These are phyloP conservation scores for Etheostoma spectabile DNA, from an alignment of 2,113 vertebrate species.

Conservation along the genomic window DNA sequence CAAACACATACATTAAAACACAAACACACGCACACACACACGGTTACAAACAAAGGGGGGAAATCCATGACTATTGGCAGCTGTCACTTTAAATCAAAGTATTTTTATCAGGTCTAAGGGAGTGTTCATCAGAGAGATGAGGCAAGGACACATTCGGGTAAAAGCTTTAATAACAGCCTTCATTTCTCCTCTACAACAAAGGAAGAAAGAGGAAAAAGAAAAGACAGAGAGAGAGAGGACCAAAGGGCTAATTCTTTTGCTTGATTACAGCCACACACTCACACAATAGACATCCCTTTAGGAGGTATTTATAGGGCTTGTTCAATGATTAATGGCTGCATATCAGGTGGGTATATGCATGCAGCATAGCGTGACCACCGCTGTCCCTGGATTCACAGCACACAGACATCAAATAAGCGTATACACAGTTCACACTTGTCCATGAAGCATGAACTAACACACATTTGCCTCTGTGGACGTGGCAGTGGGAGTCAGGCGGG, in stretches of 20 bases:
- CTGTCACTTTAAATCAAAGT: conserved; percentile 59
- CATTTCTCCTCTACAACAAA: conserved; percentile 39
- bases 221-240: conserved; percentile 22
- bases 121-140: conserved; percentile 36
- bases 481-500: conserved; percentile 44
- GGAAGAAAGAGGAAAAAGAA: conserved; percentile 9
- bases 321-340: conserved; percentile 68
- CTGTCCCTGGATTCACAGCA: conserved; percentile 27
- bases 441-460: conserved; percentile 19
- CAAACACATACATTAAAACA: conserved; percentile 7
- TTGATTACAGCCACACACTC: conserved; percentile 38
- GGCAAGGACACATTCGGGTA: conserved; percentile 33
- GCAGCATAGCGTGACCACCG: conserved; percentile 40
- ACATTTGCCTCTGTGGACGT: conserved; percentile 24
- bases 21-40: not conserved
- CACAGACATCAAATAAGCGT: conserved; percentile 11
- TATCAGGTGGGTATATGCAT: conserved; percentile 36
- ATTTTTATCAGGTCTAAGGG: conserved; percentile 37
- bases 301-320: conserved; percentile 48
- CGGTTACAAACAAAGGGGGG: conserved; percentile 19
- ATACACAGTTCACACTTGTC: not conserved
- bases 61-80: conserved; percentile 60
- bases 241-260: conserved; percentile 43
- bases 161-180: conserved; percentile 42
- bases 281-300: conserved; percentile 43